A percentile compares a stretch with the other conserved stretches of the same genome.
Evolutionary conservation across 2,113 vertebrate species (phyloP).

Genomic region (Alosa alosa): DNA sequence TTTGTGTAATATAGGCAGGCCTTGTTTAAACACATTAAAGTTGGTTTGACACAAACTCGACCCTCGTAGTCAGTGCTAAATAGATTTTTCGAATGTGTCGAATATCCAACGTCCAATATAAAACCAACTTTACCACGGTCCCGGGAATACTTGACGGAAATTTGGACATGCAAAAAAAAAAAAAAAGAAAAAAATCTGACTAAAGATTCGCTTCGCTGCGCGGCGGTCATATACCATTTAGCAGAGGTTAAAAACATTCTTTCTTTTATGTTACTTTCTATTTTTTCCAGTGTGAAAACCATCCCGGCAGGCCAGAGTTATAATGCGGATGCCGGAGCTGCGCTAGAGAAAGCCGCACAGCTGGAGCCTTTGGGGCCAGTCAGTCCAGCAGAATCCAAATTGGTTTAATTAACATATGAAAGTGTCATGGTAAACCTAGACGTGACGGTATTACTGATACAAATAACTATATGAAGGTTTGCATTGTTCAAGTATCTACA

Average conservation of each 20-base stretch:
- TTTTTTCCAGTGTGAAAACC: not conserved
- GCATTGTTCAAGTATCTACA: not conserved
- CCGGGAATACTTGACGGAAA: too few species aligned
- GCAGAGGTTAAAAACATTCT: not conserved
- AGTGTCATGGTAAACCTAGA: not conserved
- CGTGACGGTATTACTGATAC: not conserved
- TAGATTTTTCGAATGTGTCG: too few species aligned
- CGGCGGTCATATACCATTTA: too few species aligned
- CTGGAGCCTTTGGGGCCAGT: not conserved
- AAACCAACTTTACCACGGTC: too few species aligned
- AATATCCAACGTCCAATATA: too few species aligned
- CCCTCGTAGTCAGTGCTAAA: too few species aligned
- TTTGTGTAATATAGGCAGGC: too few species aligned
- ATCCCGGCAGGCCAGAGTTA: not conserved
- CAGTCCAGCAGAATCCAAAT: not conserved
- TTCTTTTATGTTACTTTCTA: not conserved
- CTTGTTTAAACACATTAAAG: too few species aligned
- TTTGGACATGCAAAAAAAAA: too few species aligned
- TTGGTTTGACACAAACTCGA: too few species aligned
- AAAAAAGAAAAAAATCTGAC: too few species aligned
- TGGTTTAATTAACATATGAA: conserved; percentile 3
- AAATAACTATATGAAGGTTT: not conserved
- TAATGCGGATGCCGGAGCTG: not conserved
- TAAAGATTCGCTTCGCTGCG: too few species aligned
- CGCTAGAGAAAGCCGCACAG: not conserved